Percentiles rank a stretch among this genome's conserved stretches.
Conservation (phyloP, 2,113 vertebrate genomes). For the Onychostruthus taczanowskii region DNA sequence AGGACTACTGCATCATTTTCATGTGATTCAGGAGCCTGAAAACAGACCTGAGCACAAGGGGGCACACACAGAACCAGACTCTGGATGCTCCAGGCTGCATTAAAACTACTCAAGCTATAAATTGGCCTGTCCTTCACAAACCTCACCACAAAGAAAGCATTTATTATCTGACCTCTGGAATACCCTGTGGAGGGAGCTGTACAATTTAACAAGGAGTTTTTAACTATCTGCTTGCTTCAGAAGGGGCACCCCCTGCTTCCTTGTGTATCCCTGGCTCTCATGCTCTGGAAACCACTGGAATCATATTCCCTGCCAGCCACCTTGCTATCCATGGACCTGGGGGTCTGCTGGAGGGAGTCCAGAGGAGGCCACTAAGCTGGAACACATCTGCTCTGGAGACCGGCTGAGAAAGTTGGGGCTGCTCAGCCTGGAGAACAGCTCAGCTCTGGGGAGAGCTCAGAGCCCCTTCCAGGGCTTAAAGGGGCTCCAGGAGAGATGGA, state of each 20-base stretch:
- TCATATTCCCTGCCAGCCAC: not conserved
- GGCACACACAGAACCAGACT: not conserved
- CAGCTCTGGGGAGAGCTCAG: not conserved
- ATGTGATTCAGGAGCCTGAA: not conserved
- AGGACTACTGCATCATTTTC: not conserved
- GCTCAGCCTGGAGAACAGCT: not conserved
- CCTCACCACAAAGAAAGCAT: not conserved
- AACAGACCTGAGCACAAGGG: not conserved
- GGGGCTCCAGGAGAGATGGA: not conserved
- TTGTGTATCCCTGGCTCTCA: not conserved
- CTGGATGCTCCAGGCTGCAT: not conserved
- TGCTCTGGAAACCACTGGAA: not conserved
- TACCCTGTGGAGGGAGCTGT: not conserved
- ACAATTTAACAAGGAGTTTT: not conserved
- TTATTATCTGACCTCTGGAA: not conserved
- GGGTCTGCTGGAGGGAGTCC: not conserved
- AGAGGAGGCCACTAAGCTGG: not conserved
- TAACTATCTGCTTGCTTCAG: not conserved
- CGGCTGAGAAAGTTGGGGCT: not conserved
- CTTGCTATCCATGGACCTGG: fast-evolving
- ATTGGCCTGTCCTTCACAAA: not conserved
- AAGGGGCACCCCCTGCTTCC: not conserved
- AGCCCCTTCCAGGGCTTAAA: not conserved
- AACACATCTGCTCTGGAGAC: not conserved
- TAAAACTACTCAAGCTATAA: not conserved